Base-by-base conservation (phyloP, 1,140 invertebrate species). In the Sinonovacula constricta region DNA sequence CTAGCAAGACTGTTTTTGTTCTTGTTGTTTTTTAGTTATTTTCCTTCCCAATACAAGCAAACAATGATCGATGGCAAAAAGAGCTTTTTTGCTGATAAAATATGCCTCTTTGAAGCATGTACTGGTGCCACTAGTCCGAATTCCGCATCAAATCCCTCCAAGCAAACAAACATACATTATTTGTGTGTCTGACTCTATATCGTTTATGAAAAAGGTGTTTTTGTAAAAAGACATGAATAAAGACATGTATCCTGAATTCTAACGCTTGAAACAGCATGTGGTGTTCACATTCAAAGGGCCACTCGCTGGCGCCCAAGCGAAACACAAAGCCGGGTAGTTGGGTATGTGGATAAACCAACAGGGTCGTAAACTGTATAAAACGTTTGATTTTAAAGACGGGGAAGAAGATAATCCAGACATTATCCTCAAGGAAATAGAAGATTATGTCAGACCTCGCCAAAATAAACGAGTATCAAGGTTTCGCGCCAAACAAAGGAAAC, bases 281-380 rank as follows among this genome's bases (percentile, higher is more conserved):
- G 26, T 22, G 60, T 60, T 71, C 22, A 56, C 18, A 28, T 57
- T 71, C 18, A 39, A 24, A 60, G 36, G 66, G 28, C 66, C 66
- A 10, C 51, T 68, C 30, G 36, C 51, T 14, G 30, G 18, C 12
- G 22, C 45, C 7, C 28, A 71, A 12, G 39, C 39, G 12, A 51
- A 63, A 51, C 31, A 63, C 14, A 62, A 22, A 30, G 57, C 60
- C 18, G 53, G 62, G 3, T 66, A 51, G 72, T 53, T 66, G 24
- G 72, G 60, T 31, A 57, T 59, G 33, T 77, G 63, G 63, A 45
- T 77, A 49, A 28, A 54, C 3, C 33, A 66, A 49, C 62, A 77
- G 24, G 63, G 65, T 3, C 33, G 51, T 7, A 34, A 67, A 49
- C 33, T 77, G 3, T 65, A 60, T 26, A 39, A 71, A 60, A 60